These are phyloP conservation scores for Clitarchus hookeri DNA, from an alignment of 2,888 invertebrate genomes.

Conservation along the genomic window DNA sequence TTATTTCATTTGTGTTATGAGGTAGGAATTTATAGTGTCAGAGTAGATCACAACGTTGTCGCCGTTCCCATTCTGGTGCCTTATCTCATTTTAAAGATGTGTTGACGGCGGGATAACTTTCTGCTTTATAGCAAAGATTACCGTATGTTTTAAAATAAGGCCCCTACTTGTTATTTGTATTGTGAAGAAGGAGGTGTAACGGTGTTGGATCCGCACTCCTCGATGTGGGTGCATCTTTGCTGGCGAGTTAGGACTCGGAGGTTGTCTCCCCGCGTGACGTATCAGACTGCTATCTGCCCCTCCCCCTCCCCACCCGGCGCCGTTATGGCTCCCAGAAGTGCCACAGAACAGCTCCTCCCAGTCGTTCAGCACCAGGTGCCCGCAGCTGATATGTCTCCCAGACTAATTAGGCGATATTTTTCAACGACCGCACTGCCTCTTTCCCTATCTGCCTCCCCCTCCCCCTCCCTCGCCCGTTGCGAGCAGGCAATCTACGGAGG, in stretches of 20 bases:
- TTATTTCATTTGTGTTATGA: too few relatives aligned
- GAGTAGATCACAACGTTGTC: too few relatives aligned
- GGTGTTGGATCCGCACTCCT: too few relatives aligned
- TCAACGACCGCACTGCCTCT: constrained; percentile 29
- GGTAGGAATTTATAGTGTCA: too few relatives aligned
- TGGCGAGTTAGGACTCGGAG: neutral
- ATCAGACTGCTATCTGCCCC: neutral
- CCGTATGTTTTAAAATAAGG: too few relatives aligned
- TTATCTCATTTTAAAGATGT: too few relatives aligned
- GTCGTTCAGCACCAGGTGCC: constrained; percentile 37
- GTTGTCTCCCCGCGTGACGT: neutral
- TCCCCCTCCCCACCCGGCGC: neutral
- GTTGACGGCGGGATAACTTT: too few relatives aligned
- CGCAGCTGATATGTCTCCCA: constrained; percentile 38
- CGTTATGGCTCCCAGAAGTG: neutral
- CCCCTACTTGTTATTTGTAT: too few relatives aligned
- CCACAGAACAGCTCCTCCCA: constrained; percentile 10
- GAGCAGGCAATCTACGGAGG: constrained; percentile 10
- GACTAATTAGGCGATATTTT: constrained; percentile 42
- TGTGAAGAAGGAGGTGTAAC: too few relatives aligned
- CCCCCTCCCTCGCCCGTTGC: neutral
- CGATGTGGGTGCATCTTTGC: neutral
- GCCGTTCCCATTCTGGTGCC: too few relatives aligned
- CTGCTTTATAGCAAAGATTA: too few relatives aligned
- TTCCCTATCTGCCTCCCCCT: neutral